Evolutionary conservation across 35 echinoderm and acorn worm genomes (phyloP).

Genomic region (Diadema setosum): DNA sequence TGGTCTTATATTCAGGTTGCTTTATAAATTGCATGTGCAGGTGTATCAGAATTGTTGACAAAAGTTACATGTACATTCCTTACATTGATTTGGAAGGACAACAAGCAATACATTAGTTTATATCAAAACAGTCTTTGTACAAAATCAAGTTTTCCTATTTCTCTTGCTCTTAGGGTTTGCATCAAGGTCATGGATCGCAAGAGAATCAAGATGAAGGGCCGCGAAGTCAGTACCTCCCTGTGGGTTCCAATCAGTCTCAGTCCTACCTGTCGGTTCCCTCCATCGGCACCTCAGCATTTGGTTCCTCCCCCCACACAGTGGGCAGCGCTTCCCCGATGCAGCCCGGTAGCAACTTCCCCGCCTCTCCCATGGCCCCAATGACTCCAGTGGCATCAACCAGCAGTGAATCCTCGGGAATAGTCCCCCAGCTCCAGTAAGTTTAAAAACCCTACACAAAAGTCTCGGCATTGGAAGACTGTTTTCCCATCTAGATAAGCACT

Average conservation of each 20-base stretch:
- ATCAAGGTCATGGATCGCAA: background rate
- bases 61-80: too few relatives aligned
- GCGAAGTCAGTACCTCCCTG: background rate
- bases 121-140: too few relatives aligned
- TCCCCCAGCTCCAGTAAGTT: constrained; percentile 97
- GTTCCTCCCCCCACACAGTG: constrained; percentile 1
- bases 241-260: constrained; percentile 23
- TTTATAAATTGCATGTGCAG: too few relatives aligned
- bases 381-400: constrained; percentile 84
- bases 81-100: too few relatives aligned
- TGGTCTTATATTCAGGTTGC: too few relatives aligned
- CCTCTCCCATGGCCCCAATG: constrained; percentile 73
- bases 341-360: constrained; percentile 29
- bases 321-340: constrained; percentile 2
- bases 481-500: too few relatives aligned
- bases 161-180: too few relatives aligned
- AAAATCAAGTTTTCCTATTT: too few relatives aligned
- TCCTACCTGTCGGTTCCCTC: background rate
- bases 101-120: too few relatives aligned
- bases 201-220: background rate
- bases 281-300: background rate
- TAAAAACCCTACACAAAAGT: too few relatives aligned
- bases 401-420: constrained; percentile 87
- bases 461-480: too few relatives aligned
- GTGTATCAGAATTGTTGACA: too few relatives aligned